Evolutionary conservation across 2,797 vertebrate species (phyloP).

Genomic region (Selene dorsalis): DNA sequence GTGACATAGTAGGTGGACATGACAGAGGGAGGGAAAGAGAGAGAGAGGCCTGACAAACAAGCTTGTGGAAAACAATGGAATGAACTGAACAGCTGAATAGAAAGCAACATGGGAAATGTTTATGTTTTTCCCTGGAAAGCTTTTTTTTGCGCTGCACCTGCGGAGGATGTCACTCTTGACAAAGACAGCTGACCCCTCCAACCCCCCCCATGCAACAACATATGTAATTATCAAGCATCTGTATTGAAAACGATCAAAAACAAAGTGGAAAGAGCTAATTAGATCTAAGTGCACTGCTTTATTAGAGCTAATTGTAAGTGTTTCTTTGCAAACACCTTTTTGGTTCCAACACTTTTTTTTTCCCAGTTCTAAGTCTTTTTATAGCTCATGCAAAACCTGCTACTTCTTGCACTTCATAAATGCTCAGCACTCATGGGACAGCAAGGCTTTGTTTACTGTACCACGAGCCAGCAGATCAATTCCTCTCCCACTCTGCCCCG

Average conservation of each 20-base stretch:
- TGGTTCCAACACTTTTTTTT: constrained; percentile 14
- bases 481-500: constrained; percentile 68
- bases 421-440: constrained; percentile 76
- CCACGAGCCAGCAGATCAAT: constrained; percentile 77
- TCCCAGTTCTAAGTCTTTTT: constrained; percentile 59
- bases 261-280: constrained; percentile 37
- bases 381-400: constrained; percentile 67
- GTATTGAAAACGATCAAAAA: constrained; percentile 30
- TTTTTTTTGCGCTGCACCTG: constrained; percentile 7
- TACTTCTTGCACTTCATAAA: constrained; percentile 80
- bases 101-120: constrained; percentile 38
- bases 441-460: constrained; percentile 80
- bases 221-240: constrained; percentile 21
- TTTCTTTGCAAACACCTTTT: constrained; percentile 38
- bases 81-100: constrained; percentile 54
- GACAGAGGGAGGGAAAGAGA: neutral
- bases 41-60: constrained; percentile 54
- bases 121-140: constrained; percentile 40
- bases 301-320: constrained; percentile 60
- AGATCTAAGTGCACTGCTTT: constrained; percentile 33
- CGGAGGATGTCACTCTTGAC: constrained; percentile 1
- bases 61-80: constrained; percentile 49
- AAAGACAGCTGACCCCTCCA: constrained; percentile 24
- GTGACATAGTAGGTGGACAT: constrained; percentile 47
- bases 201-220: constrained; percentile 1